Base-by-base conservation (phyloP, 2,113 vertebrate genomes). In the Cottus gobio region DNA sequence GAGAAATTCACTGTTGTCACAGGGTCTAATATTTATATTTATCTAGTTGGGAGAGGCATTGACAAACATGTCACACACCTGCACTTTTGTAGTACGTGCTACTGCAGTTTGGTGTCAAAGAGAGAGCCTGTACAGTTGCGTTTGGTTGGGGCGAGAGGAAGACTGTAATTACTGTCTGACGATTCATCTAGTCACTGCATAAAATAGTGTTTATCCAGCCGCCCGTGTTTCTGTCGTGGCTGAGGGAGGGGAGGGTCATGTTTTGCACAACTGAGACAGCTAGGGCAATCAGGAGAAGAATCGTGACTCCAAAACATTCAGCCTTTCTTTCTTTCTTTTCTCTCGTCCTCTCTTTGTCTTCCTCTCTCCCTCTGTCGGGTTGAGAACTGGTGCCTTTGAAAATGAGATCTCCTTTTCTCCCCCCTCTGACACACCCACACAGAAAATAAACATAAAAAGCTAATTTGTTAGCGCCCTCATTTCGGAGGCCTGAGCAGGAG, bases 171-270 rank as follows among this genome's bases (percentile, higher is more conserved):
- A 95, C 94, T 94, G 94, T 94, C 95, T 92, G 89, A 79, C 86
- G 86, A 94, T 95, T 94, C 94, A 94, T 95, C 93, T 92, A 94
- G 93, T 90, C 93, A 90, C 83, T 94, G 93, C 94, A 94, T 95
- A 94, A 95, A 95, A 95, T 93, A 94, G 93, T 95, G 92, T 95
- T 95, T 95, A 95, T 94, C 94, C 90, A 93, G 94, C 94, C 94
- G 90, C 85, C 88, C 79, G 54, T 92, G 90, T 91, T 92, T 89
- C 88, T 93, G 92, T 91, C 89, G 86, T 70, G 85, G 90, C 81
- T 90, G 90, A 91, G 84, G 83, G 89, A 92, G 92, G 90, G 91
- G 87, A 91, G 90, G 91, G 91, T 90, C 90, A 87, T 93, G 91
- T 93, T 94, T 93, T 90, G 92, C 87, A 89, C 90, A 91, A 90